Evolutionary conservation across 2,888 invertebrate genomes (phyloP).

Genomic region (Drosophila tripunctata): DNA sequence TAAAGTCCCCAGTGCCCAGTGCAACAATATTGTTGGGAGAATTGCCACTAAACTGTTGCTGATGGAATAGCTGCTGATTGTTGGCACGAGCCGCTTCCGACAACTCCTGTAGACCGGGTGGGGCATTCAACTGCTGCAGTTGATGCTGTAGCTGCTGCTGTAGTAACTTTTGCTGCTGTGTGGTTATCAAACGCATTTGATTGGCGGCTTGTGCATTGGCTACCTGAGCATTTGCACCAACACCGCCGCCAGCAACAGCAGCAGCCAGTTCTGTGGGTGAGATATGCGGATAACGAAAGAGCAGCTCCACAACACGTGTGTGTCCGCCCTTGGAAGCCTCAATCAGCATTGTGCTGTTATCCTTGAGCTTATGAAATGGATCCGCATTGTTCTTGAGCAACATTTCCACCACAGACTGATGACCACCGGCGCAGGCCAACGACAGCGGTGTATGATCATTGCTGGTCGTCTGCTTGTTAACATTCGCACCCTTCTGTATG

Average conservation of each 20-base stretch:
- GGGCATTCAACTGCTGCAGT: constrained; percentile 83
- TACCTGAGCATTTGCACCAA: constrained; percentile 65
- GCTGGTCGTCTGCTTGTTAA: constrained; percentile 94
- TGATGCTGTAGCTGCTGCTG: constrained; percentile 85
- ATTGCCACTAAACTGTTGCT: constrained; percentile 80
- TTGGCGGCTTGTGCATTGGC: constrained; percentile 75
- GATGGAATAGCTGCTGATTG: constrained; percentile 85
- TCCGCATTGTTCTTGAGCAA: constrained; percentile 96
- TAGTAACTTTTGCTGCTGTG: constrained; percentile 83
- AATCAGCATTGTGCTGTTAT: constrained; percentile 99
- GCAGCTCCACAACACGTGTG: constrained; percentile 96
- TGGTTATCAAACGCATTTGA: constrained; percentile 82
- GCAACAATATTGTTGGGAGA: constrained; percentile 60
- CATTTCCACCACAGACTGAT: constrained; percentile 95
- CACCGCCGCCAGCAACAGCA: too few species aligned
- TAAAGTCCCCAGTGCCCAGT: constrained; percentile 76
- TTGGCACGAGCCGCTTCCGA: constrained; percentile 86
- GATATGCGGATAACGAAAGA: constrained; percentile 96
- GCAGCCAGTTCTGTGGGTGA: constrained; percentile 86
- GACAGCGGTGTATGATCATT: constrained; percentile 99
- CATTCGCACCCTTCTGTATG: constrained; percentile 93
- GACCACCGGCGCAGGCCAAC: constrained; percentile 98
- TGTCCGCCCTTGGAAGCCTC: constrained; percentile 99
- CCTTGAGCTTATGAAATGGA: constrained; percentile 98
- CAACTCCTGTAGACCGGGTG: constrained; percentile 86